These are phyloP conservation scores for Philereme transversata DNA, from an alignment of 2,888 invertebrate species.

Conservation along the genomic window DNA sequence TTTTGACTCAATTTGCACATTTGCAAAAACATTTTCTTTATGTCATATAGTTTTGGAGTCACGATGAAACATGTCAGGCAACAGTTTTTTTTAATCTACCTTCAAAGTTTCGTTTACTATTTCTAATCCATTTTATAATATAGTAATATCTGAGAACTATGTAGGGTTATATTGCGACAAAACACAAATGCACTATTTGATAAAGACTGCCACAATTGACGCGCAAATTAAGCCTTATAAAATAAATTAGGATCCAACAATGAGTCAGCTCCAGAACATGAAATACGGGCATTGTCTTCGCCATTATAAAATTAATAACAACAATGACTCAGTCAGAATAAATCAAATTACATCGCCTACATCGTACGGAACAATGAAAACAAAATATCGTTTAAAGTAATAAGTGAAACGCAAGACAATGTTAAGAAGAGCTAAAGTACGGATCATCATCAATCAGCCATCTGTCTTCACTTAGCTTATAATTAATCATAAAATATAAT, in stretches of 20 bases:
- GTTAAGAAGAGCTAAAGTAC: conserved; percentile 60
- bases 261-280: conserved; percentile 60
- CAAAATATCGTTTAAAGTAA: conserved; percentile 73
- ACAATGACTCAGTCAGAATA: conserved; percentile 74
- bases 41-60: too few species aligned
- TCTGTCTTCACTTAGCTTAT: conserved; percentile 73
- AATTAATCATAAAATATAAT: conserved; percentile 82
- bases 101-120: too few species aligned
- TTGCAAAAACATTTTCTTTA: too few species aligned
- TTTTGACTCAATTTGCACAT: too few species aligned
- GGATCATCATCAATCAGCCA: conserved; percentile 77
- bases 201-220: conserved; percentile 3
- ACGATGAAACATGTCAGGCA: too few species aligned
- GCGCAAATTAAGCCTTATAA: conserved; percentile 18
- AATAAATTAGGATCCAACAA: conserved; percentile 39
- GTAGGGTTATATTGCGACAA: conserved; percentile 2
- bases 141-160: too few species aligned
- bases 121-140: too few species aligned
- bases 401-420: conserved; percentile 77
- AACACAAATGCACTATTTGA: conserved; percentile 9
- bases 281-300: conserved; percentile 61
- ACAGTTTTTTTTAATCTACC: too few species aligned
- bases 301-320: conserved; percentile 74
- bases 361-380: conserved; percentile 69
- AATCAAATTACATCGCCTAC: conserved; percentile 73